Evolutionary conservation across 1,140 invertebrate genomes (phyloP), one percentile per base, ranked within the genome.

Genomic region (Leptopilina clavipes): DNA sequence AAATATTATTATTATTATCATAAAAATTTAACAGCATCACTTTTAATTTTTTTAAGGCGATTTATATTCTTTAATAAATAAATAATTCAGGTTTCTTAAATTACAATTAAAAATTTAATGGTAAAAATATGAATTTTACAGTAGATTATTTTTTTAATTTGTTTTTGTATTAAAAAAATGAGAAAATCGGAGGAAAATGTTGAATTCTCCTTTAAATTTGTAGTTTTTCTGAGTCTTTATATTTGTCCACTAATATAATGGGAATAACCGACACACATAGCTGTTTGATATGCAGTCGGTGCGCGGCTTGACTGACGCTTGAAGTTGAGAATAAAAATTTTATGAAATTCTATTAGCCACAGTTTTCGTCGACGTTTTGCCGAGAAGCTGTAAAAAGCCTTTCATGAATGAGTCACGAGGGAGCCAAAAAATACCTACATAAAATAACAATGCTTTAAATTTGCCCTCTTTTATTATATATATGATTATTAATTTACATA

Each of bases 321-420:
- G 83, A 84, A 90, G 85, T 88, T 87, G 82, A 85, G 88, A 88
- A 90, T 90, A 90, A 90, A 90, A 89, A 89, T 90, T 90, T 90
- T 89, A 90, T 90, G 87, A 90, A 90, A 88, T 90, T 90, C 89
- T 90, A 90, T 90, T 90, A 90, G 81, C 83, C 83, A 71, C 84
- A 85, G 85, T 86, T 87, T 89, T 88, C 88, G 86, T 83, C 75
- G 79, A 86, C 82, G 84, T 86, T 83, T 81, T 74, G 75, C 78
- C 76, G 81, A 75, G 76, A 74, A 79, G 70, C 71, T 78, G 77
- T 78, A 52, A 65, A 83, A 82, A 83, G 80, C 80, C 79, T 83
- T 81, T 79, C 70, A 65, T 31, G 59, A 77, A 83, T 83, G 82
- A 78, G 78, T 71, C 79, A 70, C 76, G 71, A 73, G 82, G 82